Percentiles rank a stretch among this genome's conserved stretches.
Conservation (phyloP, 1,140 invertebrate genomes). For the Heliothis virescens region DNA sequence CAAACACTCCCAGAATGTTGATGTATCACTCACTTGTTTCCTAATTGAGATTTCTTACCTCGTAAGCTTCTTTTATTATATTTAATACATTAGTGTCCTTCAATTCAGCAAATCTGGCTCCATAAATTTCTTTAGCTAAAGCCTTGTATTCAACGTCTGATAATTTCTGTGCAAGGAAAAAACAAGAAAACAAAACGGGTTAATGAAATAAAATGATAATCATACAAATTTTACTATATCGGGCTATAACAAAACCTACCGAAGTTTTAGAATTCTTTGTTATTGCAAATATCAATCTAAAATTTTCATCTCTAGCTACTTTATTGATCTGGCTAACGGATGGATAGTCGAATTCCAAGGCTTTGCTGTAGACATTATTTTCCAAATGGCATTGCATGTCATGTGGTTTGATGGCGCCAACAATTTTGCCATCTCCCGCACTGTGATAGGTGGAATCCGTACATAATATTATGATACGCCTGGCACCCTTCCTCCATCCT, state of each 20-base stretch:
- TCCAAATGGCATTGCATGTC: constrained; percentile 94
- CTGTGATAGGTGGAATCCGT: constrained; percentile 89
- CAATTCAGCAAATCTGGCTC: constrained; percentile 80
- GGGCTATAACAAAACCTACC: background rate
- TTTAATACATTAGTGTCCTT: constrained; percentile 54
- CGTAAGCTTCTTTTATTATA: constrained; percentile 91
- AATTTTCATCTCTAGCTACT: constrained; percentile 82
- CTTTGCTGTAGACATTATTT: constrained; percentile 88
- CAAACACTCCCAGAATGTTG: background rate
- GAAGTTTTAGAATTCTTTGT: constrained; percentile 84
- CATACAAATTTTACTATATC: background rate
- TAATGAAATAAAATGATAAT: background rate
- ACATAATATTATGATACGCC: constrained; percentile 88
- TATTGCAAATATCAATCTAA: constrained; percentile 92
- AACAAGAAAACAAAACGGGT: background rate
- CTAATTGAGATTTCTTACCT: constrained; percentile 81
- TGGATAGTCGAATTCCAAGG: constrained; percentile 88
- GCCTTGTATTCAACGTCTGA: constrained; percentile 88
- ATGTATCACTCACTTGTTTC: background rate
- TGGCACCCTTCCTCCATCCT: constrained; percentile 87
- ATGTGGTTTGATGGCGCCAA: constrained; percentile 94
- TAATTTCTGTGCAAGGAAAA: background rate
- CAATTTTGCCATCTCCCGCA: constrained; percentile 91
- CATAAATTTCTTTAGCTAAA: constrained; percentile 88
- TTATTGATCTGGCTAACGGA: constrained; percentile 89